Evolutionary conservation across 53 echinoderm and acorn worm species (phyloP), one percentile per base, ranked within the genome.

Genomic region (Arbacia lixula): DNA sequence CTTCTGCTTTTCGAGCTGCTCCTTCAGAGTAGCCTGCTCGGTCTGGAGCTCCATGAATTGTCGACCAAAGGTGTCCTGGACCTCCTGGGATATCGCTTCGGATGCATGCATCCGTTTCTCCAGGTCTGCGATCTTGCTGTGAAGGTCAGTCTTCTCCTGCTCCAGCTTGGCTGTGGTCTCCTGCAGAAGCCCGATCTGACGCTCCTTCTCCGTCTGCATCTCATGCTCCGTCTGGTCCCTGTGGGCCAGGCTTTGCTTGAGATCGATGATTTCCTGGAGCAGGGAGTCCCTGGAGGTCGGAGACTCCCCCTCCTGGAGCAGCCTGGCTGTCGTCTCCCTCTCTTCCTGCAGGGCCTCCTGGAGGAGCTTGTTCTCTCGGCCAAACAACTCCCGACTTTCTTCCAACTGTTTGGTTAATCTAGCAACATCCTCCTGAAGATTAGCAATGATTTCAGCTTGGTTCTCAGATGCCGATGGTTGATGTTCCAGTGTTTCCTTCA

Each of bases 151-250:
- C 53, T 87, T 94, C 64, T 92, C 94, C 9, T 85, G 29, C 26
- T 92, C 94, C 28, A 95, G 78, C 46, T 88, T 83, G 74, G 91
- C 92, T 36, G 86, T 94, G 63, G 88, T 94, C 55, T 99, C 99
- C 84, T 99, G 99, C 26, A 99, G 87, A 35, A 99, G 71, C 31
- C 99, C 89, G 14, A 99, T 99, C 89, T 99, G 99, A 6, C 88
- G 88, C 28, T 87, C 95, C 72, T 99, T 99, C 73, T 99, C 99
- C 0, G 99, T 95, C 10, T 95, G 75, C 26, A 99, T 99, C 68
- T 99, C 99, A 41, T 95, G 92, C 38, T 99, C 99, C 1, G 86
- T 92, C 60, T 95, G 91, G 50, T 99, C 99, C 65, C 92, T 99
- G 51, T 89, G 90, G 31, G 86, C 74, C 20, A 99, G 85, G 38